These are phyloP conservation scores for Stomorhina lunata DNA, from an alignment of 2,888 invertebrate genomes.

Conservation along the genomic window DNA sequence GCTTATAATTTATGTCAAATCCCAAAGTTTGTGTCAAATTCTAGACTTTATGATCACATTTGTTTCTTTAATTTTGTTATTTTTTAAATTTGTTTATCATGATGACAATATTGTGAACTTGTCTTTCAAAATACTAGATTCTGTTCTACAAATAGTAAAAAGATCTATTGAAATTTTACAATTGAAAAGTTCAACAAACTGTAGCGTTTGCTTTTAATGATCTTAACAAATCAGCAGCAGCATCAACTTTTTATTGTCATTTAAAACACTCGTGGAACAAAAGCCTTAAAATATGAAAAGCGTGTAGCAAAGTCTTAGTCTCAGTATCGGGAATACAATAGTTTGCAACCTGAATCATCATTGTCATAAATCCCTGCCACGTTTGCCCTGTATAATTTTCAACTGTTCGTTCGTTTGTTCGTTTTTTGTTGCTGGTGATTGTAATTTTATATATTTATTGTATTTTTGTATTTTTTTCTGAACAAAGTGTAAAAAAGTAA, in stretches of 20 bases:
- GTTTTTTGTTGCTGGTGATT: constrained; percentile 32
- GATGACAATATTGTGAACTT: constrained; percentile 36
- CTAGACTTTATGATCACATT: no score
- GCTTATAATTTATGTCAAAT: no score
- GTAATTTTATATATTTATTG: no score
- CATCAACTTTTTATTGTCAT: constrained; percentile 65
- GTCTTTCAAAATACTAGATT: constrained; percentile 22
- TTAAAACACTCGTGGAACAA: constrained; percentile 38
- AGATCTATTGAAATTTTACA: constrained; percentile 10
- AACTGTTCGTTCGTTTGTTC: background rate
- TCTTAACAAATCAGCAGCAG: constrained; percentile 58
- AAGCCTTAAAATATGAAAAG: background rate
- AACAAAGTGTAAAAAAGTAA: constrained; percentile 69
- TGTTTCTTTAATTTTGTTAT: background rate
- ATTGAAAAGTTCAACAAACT: constrained; percentile 53
- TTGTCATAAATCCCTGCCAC: constrained; percentile 65
- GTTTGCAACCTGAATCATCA: constrained; percentile 75
- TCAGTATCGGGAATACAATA: constrained; percentile 35
- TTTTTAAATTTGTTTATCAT: background rate
- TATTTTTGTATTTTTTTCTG: no score
- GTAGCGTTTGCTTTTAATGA: constrained; percentile 35
- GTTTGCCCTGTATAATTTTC: constrained; percentile 68
- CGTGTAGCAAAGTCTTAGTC: background rate
- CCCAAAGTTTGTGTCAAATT: no score
- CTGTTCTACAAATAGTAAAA: background rate